Percentiles rank a stretch among this genome's conserved stretches.
Evolutionary conservation across 2,888 invertebrate genomes (phyloP).

Genomic region (Agriopis leucophaearia): DNA sequence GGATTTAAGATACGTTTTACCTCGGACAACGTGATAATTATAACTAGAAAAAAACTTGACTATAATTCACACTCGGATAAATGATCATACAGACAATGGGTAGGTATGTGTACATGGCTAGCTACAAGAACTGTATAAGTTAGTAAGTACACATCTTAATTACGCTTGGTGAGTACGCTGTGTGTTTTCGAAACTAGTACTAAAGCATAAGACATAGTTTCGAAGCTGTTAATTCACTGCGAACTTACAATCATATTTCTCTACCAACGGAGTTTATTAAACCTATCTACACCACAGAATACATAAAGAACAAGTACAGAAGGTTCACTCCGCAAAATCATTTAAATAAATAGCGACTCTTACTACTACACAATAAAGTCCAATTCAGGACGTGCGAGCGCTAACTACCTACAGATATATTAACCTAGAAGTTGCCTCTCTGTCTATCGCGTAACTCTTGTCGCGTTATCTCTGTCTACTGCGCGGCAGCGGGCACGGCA

Average conservation of each 20-base stretch:
- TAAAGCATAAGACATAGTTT: conserved; percentile 20
- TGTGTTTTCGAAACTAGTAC: conserved; percentile 17
- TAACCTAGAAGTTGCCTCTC: too few relatives aligned
- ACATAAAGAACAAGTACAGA: neutral
- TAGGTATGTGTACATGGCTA: neutral
- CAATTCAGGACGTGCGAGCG: too few relatives aligned
- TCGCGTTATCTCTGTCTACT: too few relatives aligned
- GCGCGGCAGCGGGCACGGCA: too few relatives aligned
- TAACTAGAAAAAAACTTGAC: neutral
- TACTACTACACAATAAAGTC: too few relatives aligned
- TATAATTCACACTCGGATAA: neutral
- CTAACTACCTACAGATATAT: too few relatives aligned
- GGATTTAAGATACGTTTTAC: too few relatives aligned
- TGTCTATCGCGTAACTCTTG: too few relatives aligned
- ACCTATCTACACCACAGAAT: too few relatives aligned
- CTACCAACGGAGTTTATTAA: neutral
- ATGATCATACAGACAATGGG: neutral
- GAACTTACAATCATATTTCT: conserved; percentile 21
- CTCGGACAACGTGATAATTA: too few relatives aligned
- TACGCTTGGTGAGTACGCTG: neutral
- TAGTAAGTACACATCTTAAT: conserved; percentile 2
- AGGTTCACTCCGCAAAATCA: too few relatives aligned
- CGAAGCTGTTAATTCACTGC: conserved; percentile 34
- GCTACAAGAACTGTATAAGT: neutral
- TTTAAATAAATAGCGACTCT: too few relatives aligned